Conservation (phyloP, 2,888 invertebrate species). For the Lasioglossum lativentre region DNA sequence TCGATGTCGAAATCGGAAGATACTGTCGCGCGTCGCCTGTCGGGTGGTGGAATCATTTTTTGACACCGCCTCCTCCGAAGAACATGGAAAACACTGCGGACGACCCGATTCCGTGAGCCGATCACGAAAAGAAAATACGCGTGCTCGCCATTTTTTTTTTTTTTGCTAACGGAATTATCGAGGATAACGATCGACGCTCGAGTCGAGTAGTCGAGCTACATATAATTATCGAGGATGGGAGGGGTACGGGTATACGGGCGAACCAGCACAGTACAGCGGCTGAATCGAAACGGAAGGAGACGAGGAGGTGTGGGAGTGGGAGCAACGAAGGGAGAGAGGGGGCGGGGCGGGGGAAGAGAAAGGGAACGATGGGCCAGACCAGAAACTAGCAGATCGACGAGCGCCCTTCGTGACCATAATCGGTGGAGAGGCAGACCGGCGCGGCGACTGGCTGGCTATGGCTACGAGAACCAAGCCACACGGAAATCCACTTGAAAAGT, state of each 20-base stretch:
- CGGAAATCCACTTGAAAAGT: conserved; percentile 84
- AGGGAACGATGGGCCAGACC: conserved; percentile 37
- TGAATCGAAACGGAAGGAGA: conserved; percentile 26
- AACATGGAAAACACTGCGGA: background rate
- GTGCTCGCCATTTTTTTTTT: conserved; percentile 27
- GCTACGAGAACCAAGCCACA: conserved; percentile 76
- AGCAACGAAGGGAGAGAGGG: background rate
- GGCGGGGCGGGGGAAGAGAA: background rate
- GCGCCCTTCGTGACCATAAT: conserved; percentile 81
- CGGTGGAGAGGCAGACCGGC: conserved; percentile 62
- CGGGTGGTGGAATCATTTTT: background rate
- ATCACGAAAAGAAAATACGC: conserved; percentile 39
- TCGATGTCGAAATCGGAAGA: conserved; percentile 40
- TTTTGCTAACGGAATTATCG: conserved; percentile 56
- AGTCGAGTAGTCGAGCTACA: conserved; percentile 60
- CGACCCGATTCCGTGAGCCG: background rate
- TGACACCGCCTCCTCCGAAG: background rate
- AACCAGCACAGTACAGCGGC: background rate
- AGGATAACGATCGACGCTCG: conserved; percentile 70
- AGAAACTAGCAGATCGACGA: conserved; percentile 46
- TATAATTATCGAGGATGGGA: conserved; percentile 66
- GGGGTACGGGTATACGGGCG: background rate
- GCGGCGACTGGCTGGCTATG: background rate
- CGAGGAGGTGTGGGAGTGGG: conserved; percentile 10
- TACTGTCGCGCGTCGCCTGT: background rate